These are phyloP conservation scores for Brachionus rotundiformis DNA, from an alignment of 1,140 invertebrate genomes.

Conservation along the genomic window DNA sequence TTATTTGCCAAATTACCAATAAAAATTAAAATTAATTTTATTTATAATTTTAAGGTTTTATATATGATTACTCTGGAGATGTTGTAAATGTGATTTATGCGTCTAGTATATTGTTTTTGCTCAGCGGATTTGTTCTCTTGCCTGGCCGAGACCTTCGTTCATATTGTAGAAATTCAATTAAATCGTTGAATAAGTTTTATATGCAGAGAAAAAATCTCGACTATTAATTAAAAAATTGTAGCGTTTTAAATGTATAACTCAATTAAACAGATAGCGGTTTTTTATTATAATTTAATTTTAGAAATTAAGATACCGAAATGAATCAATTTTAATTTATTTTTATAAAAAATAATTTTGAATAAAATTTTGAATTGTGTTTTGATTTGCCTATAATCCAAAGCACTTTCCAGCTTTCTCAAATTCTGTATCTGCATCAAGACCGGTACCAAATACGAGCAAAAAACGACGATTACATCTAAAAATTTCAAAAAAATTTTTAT, in stretches of 20 bases:
- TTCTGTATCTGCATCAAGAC: slow-evolving; percentile 30
- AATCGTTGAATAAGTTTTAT: slow-evolving; percentile 49
- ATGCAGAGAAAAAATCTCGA: slow-evolving; percentile 22
- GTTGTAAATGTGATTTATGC: slow-evolving; percentile 27
- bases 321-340: slow-evolving; percentile 13
- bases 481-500: background rate
- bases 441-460: slow-evolving; percentile 39
- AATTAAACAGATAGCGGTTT: background rate
- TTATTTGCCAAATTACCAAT: background rate
- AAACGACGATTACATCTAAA: slow-evolving; percentile 35
- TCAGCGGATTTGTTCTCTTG: background rate
- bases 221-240: background rate
- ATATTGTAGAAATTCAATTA: slow-evolving; percentile 33
- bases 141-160: slow-evolving; percentile 20
- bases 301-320: background rate
- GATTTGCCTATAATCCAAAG: background rate
- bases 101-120: slow-evolving; percentile 10
- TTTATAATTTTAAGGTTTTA: background rate
- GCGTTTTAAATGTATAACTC: background rate
- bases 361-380: slow-evolving; percentile 37
- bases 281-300: slow-evolving; percentile 5
- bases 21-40: background rate
- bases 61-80: background rate
- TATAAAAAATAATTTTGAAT: slow-evolving; percentile 15
- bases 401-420: slow-evolving; percentile 19